phyloP scores from a whole-genome alignment of 2,113 vertebrate species.

The Corydoras sp. region DNA sequence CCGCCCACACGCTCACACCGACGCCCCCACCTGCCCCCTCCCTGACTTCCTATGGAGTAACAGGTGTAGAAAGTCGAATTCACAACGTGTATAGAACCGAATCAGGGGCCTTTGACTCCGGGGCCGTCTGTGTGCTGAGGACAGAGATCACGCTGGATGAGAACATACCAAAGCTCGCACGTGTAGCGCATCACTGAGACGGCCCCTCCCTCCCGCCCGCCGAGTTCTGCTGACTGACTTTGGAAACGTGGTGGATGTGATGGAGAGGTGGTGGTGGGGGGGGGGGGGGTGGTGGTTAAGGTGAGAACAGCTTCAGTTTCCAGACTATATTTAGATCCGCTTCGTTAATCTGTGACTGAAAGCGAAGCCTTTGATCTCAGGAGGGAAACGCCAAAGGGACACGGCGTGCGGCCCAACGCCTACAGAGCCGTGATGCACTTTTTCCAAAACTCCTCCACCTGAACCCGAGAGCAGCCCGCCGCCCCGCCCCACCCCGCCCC shows the following conservation, averaged over 20 bases:
- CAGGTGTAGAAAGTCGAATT: constrained; percentile 8
- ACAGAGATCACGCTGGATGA: no score
- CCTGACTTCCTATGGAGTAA: constrained; percentile 10
- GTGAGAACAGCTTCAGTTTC: constrained; percentile 25
- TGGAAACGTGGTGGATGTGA: constrained; percentile 7
- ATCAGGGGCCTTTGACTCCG: no score
- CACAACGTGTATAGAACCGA: no score
- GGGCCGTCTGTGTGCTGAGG: no score
- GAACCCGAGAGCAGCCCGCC: background rate
- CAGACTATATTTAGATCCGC: constrained; percentile 20
- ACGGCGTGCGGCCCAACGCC: background rate
- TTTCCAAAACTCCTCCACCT: constrained; percentile 15
- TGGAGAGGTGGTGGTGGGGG: background rate
- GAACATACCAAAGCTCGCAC: no score
- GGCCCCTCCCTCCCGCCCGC: no score
- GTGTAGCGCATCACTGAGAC: no score
- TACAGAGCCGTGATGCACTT: background rate
- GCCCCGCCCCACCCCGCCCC: no score
- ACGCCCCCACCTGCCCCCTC: background rate
- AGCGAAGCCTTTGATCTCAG: constrained; percentile 12
- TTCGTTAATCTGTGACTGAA: constrained; percentile 14
- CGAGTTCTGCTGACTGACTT: no score
- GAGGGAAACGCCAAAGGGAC: constrained; percentile 24
- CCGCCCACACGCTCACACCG: background rate
- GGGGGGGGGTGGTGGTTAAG: background rate